A percentile compares a stretch with the other conserved stretches of the same genome.
These are phyloP conservation scores for Petrocephalus microphthalmus DNA, from an alignment of 2,113 vertebrate species.

Conservation along the genomic window DNA sequence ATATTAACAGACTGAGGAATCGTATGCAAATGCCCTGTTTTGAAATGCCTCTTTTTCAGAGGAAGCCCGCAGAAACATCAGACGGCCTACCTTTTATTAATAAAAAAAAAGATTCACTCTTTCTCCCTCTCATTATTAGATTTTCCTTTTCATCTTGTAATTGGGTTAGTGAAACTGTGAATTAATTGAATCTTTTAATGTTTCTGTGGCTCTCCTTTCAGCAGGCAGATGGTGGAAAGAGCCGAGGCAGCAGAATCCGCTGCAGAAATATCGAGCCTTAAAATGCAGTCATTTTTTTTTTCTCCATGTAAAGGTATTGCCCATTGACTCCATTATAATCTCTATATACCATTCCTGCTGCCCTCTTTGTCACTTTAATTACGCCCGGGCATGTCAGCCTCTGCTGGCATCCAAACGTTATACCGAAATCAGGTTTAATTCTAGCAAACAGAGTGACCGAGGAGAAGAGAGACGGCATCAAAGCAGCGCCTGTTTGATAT, in stretches of 20 bases:
- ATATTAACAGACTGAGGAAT: neutral
- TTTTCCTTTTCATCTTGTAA: neutral
- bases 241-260: neutral
- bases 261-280: slow-evolving; percentile 8
- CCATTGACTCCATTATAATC: slow-evolving; percentile 4
- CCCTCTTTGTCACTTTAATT: slow-evolving; percentile 1
- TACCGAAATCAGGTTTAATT: neutral
- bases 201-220: slow-evolving; percentile 15
- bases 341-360: neutral
- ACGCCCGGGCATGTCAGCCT: neutral
- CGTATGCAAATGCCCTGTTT: neutral
- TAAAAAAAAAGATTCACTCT: neutral
- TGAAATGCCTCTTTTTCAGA: neutral
- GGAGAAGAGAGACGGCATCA: neutral
- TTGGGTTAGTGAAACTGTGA: slow-evolving; percentile 28
- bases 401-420: neutral
- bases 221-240: neutral
- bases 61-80: neutral
- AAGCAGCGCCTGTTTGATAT: neutral
- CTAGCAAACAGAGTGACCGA: neutral
- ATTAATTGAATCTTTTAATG: slow-evolving; percentile 46
- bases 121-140: neutral
- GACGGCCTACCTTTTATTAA: neutral
- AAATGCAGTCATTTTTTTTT: neutral
- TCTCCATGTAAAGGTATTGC: neutral